phyloP scores from a whole-genome alignment of 2,113 vertebrate genomes.

The Gasterosteus nipponicus region DNA sequence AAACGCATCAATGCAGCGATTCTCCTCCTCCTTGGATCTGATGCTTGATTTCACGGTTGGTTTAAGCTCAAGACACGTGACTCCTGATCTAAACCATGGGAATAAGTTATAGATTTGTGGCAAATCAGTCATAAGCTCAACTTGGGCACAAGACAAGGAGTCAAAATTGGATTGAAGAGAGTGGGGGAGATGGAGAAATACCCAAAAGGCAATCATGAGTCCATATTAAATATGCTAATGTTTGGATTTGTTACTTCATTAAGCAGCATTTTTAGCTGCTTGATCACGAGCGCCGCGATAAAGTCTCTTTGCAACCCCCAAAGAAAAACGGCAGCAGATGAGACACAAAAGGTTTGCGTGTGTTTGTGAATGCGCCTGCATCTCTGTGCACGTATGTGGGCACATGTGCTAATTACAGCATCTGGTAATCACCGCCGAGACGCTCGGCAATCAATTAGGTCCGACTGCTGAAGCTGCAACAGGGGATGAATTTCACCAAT shows the following conservation, averaged over 20 bases:
- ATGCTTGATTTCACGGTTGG: constrained; percentile 52
- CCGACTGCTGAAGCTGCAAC: constrained; percentile 5
- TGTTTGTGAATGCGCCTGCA: constrained; percentile 17
- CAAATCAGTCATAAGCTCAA: constrained; percentile 62
- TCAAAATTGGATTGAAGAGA: constrained; percentile 55
- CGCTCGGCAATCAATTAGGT: constrained; percentile 64
- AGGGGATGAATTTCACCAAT: constrained; percentile 13
- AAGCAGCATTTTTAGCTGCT: constrained; percentile 69
- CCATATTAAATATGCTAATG: constrained; percentile 78
- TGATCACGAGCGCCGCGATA: constrained; percentile 59
- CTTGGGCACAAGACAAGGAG: constrained; percentile 47
- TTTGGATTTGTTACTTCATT: constrained; percentile 81
- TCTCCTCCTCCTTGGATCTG: constrained; percentile 39
- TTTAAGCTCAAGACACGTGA: constrained; percentile 29
- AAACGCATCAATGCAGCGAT: constrained; percentile 10
- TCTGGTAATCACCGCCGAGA: constrained; percentile 70
- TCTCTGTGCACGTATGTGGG: constrained; percentile 23
- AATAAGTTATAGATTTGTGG: constrained; percentile 61
- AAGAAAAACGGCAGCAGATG: constrained; percentile 7
- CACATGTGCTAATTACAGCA: constrained; percentile 67
- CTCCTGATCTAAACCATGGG: constrained; percentile 35
- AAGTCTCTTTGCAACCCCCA: constrained; percentile 46
- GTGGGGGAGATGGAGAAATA: constrained; percentile 18
- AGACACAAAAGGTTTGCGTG: constrained; percentile 18
- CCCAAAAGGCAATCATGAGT: constrained; percentile 67